Evolutionary conservation across 2,888 invertebrate genomes (phyloP), one percentile per base, ranked within the genome.

Genomic region (Volucella zonaria): DNA sequence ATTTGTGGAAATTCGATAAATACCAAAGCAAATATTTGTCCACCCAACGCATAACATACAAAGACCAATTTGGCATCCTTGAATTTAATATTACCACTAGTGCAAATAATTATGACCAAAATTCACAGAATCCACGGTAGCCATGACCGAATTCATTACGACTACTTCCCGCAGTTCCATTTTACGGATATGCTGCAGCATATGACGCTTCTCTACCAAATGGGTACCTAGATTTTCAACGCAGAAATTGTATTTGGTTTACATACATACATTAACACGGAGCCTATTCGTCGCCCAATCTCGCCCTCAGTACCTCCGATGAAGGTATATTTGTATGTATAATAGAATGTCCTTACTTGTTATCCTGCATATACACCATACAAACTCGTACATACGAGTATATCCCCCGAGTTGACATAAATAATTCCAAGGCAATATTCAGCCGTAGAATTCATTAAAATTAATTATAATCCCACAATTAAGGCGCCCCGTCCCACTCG

Each of bases 371-470:
- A 40, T 18, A 45, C 6, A 31, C 31, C 31, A 6, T 1, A 31
- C 18, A 23, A 23, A 23, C 18, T 23, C 18, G 3, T 23, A 23
- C 18, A 23, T 23, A 18, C 1, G n/a, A 23, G 23, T 4, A 31
- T 31, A 31, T 31, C 31, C 1, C 58, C 15, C 18, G 52, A 67
- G 66, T 76, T 66, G 59, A 51, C 59, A 76, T 52, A 67, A 59
- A 67, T 67, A 68, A 59, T 43, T 47, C 68, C 68, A 61, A 47
- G 68, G 76, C 45, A 77, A 68, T 77, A 47, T 45, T 52, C 45
- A 11, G 59, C 18, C 45, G 61, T 12, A 68, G 76, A 59, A 77
- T 77, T 77, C 76, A 62, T 77, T 77, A 68, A 77, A 77, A 77
- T 77, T 77, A 77, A 77, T 77, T 77, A 68, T 54, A 68, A 61